Base-by-base conservation (phyloP, 1,140 invertebrate genomes). In the Forficula auricularia region DNA sequence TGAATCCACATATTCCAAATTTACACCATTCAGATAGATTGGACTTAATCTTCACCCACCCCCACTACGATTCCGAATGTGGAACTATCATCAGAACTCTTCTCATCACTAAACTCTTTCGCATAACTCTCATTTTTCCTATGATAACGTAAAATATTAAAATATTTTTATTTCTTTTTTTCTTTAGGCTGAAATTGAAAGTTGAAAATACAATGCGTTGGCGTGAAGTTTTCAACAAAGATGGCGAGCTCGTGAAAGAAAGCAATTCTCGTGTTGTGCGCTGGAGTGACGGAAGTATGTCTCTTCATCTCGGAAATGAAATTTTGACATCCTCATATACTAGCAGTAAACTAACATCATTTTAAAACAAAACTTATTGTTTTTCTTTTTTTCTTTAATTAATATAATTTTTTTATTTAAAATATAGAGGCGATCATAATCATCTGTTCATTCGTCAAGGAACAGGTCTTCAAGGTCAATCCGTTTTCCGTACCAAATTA, bases 301-400 rank as follows among this genome's bases (percentile, higher is more conserved):
- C 91, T n/a, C 63, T 98, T 14, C 88, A 97, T 64, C 71, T 98
- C 32, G 94, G 95, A 18, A 80, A 80, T 34, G 95, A 99, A 70
- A 90, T 98, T 98, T 98, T 60, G 94, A 98, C 91, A 97, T 60
- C 84, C 87, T 0, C 59, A n/a, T n/a, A n/a, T n/a, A n/a, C n/a
- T 90, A 20, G 79, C 82, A 52, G 79, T 76, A 54, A 63, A 53
- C 53, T 48, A 37, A 39, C 4, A 32, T 34, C 7, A 42, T 50
- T 41, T 30, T 16, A 31, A 42, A 43, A 6, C 9, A 12, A 37
- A 9, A 10, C 3, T 42, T 13, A 19, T 20, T 14, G 12, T 13
- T 27, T 3, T 38, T 35, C 15, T 38, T 4, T 32, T 9, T 13
- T 15, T 20, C 50, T 34, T 38, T 19, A 20, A 8, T 51, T 33